phyloP scores from a whole-genome alignment of 2,888 invertebrate genomes.

The Patella pellucida region DNA sequence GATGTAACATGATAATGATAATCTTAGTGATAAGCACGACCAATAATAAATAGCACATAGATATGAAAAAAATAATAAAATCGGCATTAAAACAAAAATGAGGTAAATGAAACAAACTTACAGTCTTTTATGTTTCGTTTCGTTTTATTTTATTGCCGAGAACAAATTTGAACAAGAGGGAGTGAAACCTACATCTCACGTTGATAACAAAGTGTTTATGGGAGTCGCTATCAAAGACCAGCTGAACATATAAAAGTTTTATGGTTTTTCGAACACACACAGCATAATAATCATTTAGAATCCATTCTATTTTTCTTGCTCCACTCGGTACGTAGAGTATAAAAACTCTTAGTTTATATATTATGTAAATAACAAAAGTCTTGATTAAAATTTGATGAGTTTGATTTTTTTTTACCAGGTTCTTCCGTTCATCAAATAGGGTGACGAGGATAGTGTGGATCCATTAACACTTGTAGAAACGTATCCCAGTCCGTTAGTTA shows the following conservation, averaged over 20 bases:
- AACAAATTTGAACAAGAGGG: slow-evolving; percentile 4
- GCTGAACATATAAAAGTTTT: neutral
- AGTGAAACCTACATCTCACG: slow-evolving; percentile 1
- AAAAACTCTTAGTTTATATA: too few species aligned
- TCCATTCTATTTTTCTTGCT: too few species aligned
- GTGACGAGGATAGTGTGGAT: slow-evolving; percentile 46
- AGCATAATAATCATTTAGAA: neutral
- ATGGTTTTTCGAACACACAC: slow-evolving; percentile 3
- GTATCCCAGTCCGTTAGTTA: slow-evolving; percentile 53
- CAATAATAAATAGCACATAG: slow-evolving; percentile 2
- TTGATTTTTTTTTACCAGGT: slow-evolving; percentile 47
- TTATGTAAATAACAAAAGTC: neutral
- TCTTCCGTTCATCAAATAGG: slow-evolving; percentile 60
- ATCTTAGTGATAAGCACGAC: neutral
- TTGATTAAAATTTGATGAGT: slow-evolving; percentile 17
- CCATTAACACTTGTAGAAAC: slow-evolving; percentile 52
- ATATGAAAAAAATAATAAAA: neutral
- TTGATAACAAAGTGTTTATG: neutral
- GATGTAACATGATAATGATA: too few species aligned
- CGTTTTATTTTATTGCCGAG: slow-evolving; percentile 2
- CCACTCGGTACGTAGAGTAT: too few species aligned
- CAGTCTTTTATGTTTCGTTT: slow-evolving; percentile 9
- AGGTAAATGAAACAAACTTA: slow-evolving; percentile 11
- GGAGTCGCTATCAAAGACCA: slow-evolving; percentile 4
- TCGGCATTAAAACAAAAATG: neutral